Evolutionary conservation across 2,888 invertebrate genomes (phyloP).

Genomic region (Pseudococcus viburni): DNA sequence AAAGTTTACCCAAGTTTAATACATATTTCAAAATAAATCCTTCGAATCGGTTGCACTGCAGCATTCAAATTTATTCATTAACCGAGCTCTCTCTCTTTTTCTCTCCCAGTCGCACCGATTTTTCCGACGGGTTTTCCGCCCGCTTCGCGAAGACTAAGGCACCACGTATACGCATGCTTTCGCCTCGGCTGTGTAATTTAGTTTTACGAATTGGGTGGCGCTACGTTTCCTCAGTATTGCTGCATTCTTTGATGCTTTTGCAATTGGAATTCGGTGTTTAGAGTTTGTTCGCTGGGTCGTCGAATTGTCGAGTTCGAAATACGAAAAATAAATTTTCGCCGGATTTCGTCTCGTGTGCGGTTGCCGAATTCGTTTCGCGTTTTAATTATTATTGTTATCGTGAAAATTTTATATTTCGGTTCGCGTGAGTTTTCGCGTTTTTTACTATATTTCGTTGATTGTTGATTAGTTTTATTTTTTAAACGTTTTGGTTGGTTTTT

Average conservation of each 20-base stretch:
- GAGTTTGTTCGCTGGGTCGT: conserved; percentile 25
- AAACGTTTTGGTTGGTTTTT: neutral
- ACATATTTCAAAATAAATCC: conserved; percentile 43
- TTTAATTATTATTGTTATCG: conserved; percentile 3
- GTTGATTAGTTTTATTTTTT: conserved; percentile 4
- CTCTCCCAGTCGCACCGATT: conserved; percentile 10
- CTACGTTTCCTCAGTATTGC: conserved; percentile 36
- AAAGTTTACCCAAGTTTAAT: conserved; percentile 37
- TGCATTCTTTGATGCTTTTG: conserved; percentile 37
- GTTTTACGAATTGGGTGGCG: conserved; percentile 38
- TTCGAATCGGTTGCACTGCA: conserved; percentile 52
- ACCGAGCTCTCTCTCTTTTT: neutral
- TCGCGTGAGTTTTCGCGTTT: conserved; percentile 33
- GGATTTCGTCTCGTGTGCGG: conserved; percentile 9
- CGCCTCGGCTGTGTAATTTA: conserved; percentile 31
- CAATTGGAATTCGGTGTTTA: conserved; percentile 14
- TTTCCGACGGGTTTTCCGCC: conserved; percentile 32
- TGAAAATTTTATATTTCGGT: neutral
- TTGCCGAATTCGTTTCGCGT: neutral
- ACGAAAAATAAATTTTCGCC: conserved; percentile 14
- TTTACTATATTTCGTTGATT: neutral
- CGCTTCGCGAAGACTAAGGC: neutral
- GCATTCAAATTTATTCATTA: conserved; percentile 55
- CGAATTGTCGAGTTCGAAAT: conserved; percentile 53
- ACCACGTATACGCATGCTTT: conserved; percentile 44